Conservation (phyloP, 2,797 vertebrate species). For the Taenioides sp. region DNA sequence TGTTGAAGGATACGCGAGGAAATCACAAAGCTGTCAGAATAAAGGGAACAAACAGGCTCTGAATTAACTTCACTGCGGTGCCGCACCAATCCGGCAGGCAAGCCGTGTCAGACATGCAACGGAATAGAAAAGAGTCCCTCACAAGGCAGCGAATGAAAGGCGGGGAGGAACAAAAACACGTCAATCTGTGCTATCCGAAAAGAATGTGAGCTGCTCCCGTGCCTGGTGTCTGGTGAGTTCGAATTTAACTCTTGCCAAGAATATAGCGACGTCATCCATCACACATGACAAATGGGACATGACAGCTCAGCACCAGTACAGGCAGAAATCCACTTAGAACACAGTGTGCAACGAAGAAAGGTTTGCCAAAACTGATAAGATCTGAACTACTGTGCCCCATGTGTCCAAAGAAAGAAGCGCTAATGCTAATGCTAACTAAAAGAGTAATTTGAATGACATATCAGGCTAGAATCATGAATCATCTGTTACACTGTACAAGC, state of each 20-base stretch:
- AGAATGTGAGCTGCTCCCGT: constrained; percentile 51
- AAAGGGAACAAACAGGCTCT: constrained; percentile 33
- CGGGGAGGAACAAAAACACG: constrained; percentile 65
- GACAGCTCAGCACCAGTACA: constrained; percentile 57
- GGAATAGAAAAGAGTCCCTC: constrained; percentile 49
- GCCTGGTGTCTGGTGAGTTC: constrained; percentile 51
- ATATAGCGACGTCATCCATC: constrained; percentile 61
- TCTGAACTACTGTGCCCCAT: constrained; percentile 17
- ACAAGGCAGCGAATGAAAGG: constrained; percentile 54
- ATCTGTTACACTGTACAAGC: not conserved
- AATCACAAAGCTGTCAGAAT: constrained; percentile 66
- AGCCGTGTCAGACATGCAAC: constrained; percentile 54
- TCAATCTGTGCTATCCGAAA: constrained; percentile 66
- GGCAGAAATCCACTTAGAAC: constrained; percentile 40
- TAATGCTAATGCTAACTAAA: not conserved
- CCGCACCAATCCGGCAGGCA: constrained; percentile 40
- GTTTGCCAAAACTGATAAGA: constrained; percentile 29
- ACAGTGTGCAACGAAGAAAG: constrained; percentile 35
- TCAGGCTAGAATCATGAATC: not conserved
- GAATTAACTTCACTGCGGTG: constrained; percentile 61
- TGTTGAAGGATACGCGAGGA: constrained; percentile 48
- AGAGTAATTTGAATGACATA: not conserved
- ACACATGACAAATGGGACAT: constrained; percentile 66
- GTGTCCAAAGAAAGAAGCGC: constrained; percentile 8
- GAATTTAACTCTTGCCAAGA: constrained; percentile 62